Evolutionary conservation across 64 coral and sea anemone genomes (phyloP), one percentile per base, ranked within the genome.

Genomic region (Catalaphyllia jardinei): DNA sequence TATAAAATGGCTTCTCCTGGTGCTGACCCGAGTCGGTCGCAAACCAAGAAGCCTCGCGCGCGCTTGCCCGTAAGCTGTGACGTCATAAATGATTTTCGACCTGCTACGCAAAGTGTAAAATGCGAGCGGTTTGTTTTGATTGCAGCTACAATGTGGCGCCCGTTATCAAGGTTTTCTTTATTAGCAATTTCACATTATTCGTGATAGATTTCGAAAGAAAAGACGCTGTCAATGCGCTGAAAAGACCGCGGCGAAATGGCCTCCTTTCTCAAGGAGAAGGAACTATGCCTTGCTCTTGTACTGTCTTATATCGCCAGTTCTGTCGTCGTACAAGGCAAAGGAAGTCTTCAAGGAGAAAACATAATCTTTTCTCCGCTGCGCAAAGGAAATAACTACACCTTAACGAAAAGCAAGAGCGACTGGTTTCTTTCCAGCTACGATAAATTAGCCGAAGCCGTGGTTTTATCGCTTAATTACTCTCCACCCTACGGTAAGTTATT

Each of bases 391-490:
- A 69, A 76, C 61, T 92, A 92, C 65, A 92, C 52, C 15, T 78
- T 86, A 52, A 38, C 67, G 31, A 80, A 57, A 79, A 75, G 57
- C 38, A 76, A 75, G 65, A 77, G 38, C 1, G 82, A 86, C 28
- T 92, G 90, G 90, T 86, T 92, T 51, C 22, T 92, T 52, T 86
- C 83, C 64, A 87, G 90, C 59, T 92, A 79, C 35, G 90, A 87
- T 69, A 31, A 29, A 3, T 60, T 87, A 6, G 90, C 90, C 8
- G 74, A 86, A 65, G 85, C 73, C 5, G 59, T 92, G 75, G 61
- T 86, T 79, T 74, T 87, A 22, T 80, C 83, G 0, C 27, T 92
- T 29, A 86, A 52, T 79, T 57, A 20, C 29, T 77, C 76, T 17
- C 90, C 90, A 0, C 90, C 90, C 0, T 92, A 92, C 51, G 90